These are phyloP conservation scores for Panopea generosa DNA, from an alignment of 2,888 invertebrate species.

Conservation along the genomic window DNA sequence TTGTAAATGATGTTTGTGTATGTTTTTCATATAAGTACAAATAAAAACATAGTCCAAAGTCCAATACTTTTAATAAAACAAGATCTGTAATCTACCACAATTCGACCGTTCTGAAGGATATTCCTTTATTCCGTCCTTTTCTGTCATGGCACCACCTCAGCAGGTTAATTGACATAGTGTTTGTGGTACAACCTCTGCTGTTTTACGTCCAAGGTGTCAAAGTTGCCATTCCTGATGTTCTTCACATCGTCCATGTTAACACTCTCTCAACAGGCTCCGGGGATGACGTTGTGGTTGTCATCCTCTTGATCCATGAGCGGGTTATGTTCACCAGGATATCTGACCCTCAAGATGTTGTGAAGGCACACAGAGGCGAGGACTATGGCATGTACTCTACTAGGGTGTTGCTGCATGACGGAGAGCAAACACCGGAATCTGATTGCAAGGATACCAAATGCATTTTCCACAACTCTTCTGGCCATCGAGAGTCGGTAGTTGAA, in stretches of 20 bases:
- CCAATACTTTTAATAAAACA: too few species aligned
- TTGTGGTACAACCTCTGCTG: conserved; percentile 32
- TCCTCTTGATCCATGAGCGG: conserved; percentile 29
- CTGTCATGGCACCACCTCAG: conserved; percentile 22
- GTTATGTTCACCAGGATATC: too few species aligned
- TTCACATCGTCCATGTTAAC: conserved; percentile 14
- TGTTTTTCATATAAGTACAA: too few species aligned
- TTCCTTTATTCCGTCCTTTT: conserved; percentile 8
- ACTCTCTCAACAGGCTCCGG: not conserved
- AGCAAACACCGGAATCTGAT: conserved; percentile 12
- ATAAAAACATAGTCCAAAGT: too few species aligned
- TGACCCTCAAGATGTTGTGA: conserved; percentile 46
- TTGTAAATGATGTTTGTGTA: too few species aligned
- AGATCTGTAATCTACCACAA: too few species aligned
- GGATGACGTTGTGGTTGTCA: conserved; percentile 21
- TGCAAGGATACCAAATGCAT: conserved; percentile 37
- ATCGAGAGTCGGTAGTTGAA: conserved; percentile 44
- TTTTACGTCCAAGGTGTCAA: conserved; percentile 27
- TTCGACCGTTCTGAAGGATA: conserved; percentile 6
- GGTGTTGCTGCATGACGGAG: conserved; percentile 9
- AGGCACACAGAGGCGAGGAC: conserved; percentile 21
- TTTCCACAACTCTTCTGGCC: too few species aligned
- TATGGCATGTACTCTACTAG: conserved; percentile 14
- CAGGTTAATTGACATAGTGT: conserved; percentile 15
- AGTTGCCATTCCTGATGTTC: conserved; percentile 22